Evolutionary conservation across 2,888 invertebrate genomes (phyloP), one percentile per base, ranked within the genome.

Genomic region (Lasioglossum figueresi): DNA sequence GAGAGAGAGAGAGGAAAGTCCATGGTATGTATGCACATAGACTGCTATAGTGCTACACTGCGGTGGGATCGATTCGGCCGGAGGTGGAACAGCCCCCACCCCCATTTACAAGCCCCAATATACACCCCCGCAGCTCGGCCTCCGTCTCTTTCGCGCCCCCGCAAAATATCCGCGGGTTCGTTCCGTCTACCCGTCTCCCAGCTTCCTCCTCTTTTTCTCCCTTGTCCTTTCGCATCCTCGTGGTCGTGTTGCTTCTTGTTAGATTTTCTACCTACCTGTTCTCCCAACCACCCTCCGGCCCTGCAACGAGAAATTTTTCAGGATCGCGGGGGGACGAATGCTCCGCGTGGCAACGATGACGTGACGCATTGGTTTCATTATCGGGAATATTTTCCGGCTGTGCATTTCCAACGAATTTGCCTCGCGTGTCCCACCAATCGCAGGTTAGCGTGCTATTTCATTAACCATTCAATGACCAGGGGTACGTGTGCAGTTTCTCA

Each of bases 11-110:
- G 84, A 86, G 84, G 75, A 27, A 84, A 88, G 88, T 89, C 83
- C 88, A 91, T 86, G 88, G 90, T 92, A 92, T 90, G 92, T 92
- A 92, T 93, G 93, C 93, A 93, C 92, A 92, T 92, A 93, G 90
- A 83, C 86, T 89, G 91, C 91, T 93, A 93, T 92, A 92, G 93
- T 89, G 91, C 91, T 91, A 93, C 90, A 93, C 93, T 93, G 93
- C 93, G 93, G 93, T 93, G 90, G 93, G 93, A 94, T 94, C 94
- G 94, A 94, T 94, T 94, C 93, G 92, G 90, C 89, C 88, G 91
- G 92, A 92, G 94, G 93, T 93, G 90, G 92, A 91, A 90, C 80
- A 37, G n/a, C 68, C 68, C 68, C 68, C 85, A 82, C 86, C 89
- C 82, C 81, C 90, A 89, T 92, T 93, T 92, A 92, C 92, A 91